Evolutionary conservation across 2,797 vertebrate species (phyloP).

Genomic region (Coregonus ussuriensis): DNA sequence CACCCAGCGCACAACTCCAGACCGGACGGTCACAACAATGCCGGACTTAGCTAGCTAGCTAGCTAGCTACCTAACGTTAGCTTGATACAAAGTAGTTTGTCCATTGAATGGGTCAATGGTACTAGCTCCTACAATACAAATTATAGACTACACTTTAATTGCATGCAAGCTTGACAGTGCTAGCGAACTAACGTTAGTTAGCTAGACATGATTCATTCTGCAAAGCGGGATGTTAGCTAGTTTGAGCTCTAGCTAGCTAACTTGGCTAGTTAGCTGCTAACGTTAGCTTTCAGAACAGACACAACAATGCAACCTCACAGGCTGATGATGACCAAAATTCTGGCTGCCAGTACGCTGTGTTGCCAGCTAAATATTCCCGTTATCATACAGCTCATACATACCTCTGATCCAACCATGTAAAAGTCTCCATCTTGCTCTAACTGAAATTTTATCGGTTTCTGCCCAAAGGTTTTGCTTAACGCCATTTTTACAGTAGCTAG

Average conservation of each 20-base stretch:
- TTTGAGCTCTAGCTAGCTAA: background rate
- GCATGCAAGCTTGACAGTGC: too few relatives aligned
- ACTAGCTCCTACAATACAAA: too few relatives aligned
- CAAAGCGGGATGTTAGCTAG: too few relatives aligned
- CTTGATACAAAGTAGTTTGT: too few relatives aligned
- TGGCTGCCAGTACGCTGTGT: background rate
- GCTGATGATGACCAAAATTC: background rate
- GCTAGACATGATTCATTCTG: too few relatives aligned
- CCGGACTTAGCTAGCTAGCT: too few relatives aligned
- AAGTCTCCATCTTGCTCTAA: constrained; percentile 97
- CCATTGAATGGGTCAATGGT: too few relatives aligned
- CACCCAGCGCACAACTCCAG: too few relatives aligned
- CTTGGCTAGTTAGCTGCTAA: background rate
- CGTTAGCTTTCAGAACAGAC: background rate
- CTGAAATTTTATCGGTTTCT: constrained; percentile 97
- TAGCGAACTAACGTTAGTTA: too few relatives aligned
- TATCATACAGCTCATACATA: constrained; percentile 51
- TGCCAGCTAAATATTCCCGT: background rate
- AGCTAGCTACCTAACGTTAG: too few relatives aligned
- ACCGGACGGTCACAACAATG: too few relatives aligned
- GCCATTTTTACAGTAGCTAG: constrained; percentile 77
- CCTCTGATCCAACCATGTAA: constrained; percentile 98
- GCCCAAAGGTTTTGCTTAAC: constrained; percentile 95
- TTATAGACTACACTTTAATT: too few relatives aligned
- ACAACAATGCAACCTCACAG: background rate